A percentile compares a stretch with the other conserved stretches of the same genome.
Evolutionary conservation across 2,113 vertebrate species (phyloP).

Genomic region (Trematocara macrostoma): DNA sequence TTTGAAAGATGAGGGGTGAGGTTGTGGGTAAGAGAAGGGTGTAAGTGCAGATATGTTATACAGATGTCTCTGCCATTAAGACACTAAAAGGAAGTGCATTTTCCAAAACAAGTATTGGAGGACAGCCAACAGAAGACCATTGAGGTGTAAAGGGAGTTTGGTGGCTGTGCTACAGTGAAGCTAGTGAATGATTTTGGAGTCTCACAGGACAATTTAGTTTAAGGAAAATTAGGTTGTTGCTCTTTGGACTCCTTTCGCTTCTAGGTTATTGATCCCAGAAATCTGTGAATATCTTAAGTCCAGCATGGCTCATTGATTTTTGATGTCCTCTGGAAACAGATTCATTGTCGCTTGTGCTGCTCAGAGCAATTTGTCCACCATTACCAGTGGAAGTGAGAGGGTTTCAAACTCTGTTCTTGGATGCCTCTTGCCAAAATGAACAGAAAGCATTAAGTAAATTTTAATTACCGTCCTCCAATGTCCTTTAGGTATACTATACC

Average conservation of each 20-base stretch:
- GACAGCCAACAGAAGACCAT: background rate
- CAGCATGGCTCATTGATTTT: background rate
- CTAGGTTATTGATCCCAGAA: background rate
- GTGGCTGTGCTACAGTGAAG: background rate
- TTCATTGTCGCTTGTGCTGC: background rate
- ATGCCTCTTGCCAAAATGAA: background rate
- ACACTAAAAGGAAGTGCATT: background rate
- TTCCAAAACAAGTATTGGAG: background rate
- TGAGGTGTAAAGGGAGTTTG: accelerated
- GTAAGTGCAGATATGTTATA: background rate
- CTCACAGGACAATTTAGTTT: background rate
- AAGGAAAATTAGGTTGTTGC: background rate
- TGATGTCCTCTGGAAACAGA: background rate
- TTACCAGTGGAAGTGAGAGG: background rate
- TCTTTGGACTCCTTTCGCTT: background rate
- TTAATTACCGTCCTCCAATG: background rate
- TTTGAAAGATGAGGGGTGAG: background rate
- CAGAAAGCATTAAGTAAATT: background rate
- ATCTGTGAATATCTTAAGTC: background rate
- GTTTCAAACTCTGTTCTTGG: background rate
- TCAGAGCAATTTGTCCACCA: background rate
- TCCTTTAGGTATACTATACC: accelerated
- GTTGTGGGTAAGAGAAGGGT: background rate
- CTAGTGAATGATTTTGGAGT: background rate
- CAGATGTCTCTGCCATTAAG: background rate